Evolutionary conservation across 92 coral and sea anemone genomes (phyloP).

Genomic region (Chrysogorgia sp.): DNA sequence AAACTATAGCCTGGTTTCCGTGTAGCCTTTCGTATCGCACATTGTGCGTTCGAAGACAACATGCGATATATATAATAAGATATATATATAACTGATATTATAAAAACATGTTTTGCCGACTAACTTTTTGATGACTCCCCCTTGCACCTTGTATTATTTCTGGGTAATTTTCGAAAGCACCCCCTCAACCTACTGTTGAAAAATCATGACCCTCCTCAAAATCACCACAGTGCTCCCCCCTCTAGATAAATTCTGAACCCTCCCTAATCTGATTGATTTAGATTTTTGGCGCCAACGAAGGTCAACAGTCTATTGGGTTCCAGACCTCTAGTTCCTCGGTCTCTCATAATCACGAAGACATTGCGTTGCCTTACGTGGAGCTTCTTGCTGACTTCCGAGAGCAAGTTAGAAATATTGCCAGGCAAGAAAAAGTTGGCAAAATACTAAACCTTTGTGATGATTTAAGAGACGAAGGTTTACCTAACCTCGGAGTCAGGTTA

Average conservation of each 20-base stretch:
- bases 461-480: conserved; percentile 78
- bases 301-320: conserved; percentile 85
- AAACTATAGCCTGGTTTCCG: no score
- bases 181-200: no score
- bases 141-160: no score
- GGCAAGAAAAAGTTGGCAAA: conserved; percentile 90
- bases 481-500: conserved; percentile 85
- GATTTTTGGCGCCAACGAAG: conserved; percentile 97
- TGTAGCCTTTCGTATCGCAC: no score
- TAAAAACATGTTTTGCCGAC: no score
- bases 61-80: no score
- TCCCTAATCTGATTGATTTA: no score
- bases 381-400: conserved; percentile 95
- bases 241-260: neutral
- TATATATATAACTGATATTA: no score
- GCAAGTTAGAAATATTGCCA: conserved; percentile 79
- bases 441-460: conserved; percentile 89
- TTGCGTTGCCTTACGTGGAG: conserved; percentile 94
- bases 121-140: neutral
- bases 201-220: no score
- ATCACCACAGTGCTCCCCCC: neutral
- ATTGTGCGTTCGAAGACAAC: no score
- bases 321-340: conserved; percentile 66
- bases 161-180: no score
- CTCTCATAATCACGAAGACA: conserved; percentile 80